These are phyloP conservation scores for Eucidaris tribuloides DNA, from an alignment of 35 echinoderm and acorn worm species.

Conservation along the genomic window DNA sequence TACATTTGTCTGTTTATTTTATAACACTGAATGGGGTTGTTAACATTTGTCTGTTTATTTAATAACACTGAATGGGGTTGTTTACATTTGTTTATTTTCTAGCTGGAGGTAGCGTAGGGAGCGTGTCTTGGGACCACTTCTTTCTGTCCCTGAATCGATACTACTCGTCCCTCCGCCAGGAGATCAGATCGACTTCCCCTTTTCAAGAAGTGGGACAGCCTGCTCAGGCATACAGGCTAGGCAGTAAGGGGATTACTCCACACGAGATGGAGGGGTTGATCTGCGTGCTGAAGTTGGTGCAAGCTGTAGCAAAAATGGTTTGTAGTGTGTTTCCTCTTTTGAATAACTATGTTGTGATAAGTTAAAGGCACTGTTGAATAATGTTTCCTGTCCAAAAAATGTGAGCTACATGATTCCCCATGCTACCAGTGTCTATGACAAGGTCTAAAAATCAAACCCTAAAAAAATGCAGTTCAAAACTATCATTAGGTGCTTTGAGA, in stretches of 20 bases:
- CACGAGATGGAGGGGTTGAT: conserved; percentile 92
- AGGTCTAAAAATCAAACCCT: too few relatives aligned
- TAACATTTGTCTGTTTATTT: not conserved
- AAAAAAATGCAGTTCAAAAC: too few relatives aligned
- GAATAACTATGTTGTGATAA: too few relatives aligned
- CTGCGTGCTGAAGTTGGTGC: conserved; percentile 60
- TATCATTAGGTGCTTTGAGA: too few relatives aligned
- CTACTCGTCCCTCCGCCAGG: conserved; percentile 80
- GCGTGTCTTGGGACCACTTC: conserved; percentile 97
- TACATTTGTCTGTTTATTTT: too few relatives aligned
- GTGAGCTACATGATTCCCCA: too few relatives aligned
- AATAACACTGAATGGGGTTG: too few relatives aligned
- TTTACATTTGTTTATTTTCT: not conserved
- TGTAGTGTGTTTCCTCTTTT: too few relatives aligned
- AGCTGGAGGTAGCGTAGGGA: conserved; percentile 64
- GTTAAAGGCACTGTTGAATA: too few relatives aligned
- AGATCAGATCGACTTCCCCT: conserved; percentile 54
- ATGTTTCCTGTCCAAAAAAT: too few relatives aligned
- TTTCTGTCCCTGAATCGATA: conserved; percentile 88
- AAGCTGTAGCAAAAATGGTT: conserved; percentile 74
- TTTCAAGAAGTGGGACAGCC: conserved; percentile 55
- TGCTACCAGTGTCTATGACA: too few relatives aligned
- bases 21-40: not conserved
- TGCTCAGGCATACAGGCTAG: conserved; percentile 32
- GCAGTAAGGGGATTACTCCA: conserved; percentile 79